Base-by-base conservation (phyloP, 1,140 invertebrate genomes). In the Saccostrea glomerata region DNA sequence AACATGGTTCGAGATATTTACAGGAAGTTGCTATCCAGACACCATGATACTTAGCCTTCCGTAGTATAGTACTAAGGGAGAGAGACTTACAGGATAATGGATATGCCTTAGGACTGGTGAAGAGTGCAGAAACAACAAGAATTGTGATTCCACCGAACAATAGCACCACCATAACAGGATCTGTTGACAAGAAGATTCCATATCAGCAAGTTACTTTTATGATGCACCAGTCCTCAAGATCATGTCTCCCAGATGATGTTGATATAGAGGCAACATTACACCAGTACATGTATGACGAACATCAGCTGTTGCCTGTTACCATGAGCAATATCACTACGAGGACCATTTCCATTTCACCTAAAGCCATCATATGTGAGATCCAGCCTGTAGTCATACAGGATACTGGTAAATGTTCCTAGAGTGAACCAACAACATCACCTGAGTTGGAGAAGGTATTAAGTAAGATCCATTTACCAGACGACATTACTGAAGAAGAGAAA, bases 31-130 rank as follows among this genome's bases (percentile, higher is more conserved):
- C 47, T 9, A 30, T 88, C n/a, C 40, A 58, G 13, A 89, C 85
- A 70, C 85, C 85, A 40, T 89, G 85, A 85, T 89, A 84, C 54
- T 73, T 86, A 55, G 15, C 82, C 6, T 88, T 88, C 54, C 15
- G 83, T n/a, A 66, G 86, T 20, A 87, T 89, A 3, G 23, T 23
- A 25, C 20, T 89, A 1, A 70, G 86, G 73, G 82, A 89, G 13
- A 84, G 36, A 54, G 85, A 89, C 2, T 66, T 89, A 6, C 20
- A 20, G 5, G 84, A 25, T 6, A 83, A 86, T 36, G 15, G 47
- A n/a, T 23, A 66, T 54, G 23, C 58, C 2, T 30, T 87, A 25
- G 82, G n/a, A 60, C 25, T 87, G 0, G 60, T 25, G 73, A 30
- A 20, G 56, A 73, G 11, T 56, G 55, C 30, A 36, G 30, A 36